A percentile compares a stretch with the other conserved stretches of the same genome.
phyloP scores from a whole-genome alignment of 2,113 vertebrate genomes.

The Pollimyrus isidori region DNA sequence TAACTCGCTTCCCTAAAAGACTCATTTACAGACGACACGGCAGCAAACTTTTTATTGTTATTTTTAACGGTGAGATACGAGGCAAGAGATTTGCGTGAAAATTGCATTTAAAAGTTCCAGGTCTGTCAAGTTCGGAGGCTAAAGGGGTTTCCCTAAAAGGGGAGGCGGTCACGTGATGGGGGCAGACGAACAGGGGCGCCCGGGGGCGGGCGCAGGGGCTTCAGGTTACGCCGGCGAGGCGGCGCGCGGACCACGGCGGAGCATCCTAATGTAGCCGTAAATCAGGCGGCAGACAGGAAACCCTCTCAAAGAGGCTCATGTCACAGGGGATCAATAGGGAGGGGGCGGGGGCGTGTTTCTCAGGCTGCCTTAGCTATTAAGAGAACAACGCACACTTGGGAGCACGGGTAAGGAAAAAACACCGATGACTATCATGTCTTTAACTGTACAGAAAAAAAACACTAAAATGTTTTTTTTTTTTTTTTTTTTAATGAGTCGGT shows the following conservation, averaged over 20 bases:
- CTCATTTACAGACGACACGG: not conserved
- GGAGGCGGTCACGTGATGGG: not conserved
- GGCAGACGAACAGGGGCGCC: not conserved
- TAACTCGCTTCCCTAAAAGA: not conserved
- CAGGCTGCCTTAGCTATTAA: not conserved
- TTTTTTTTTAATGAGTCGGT: conserved; percentile 25
- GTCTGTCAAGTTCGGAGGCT: not conserved
- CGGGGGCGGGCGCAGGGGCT: not conserved
- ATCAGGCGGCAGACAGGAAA: conserved; percentile 55
- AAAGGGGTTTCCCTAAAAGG: not conserved
- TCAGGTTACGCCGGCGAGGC: not conserved
- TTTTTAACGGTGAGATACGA: not conserved
- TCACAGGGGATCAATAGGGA: conserved; percentile 57
- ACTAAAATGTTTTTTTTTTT: conserved; percentile 34
- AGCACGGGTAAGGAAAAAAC: not conserved
- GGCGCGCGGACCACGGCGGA: conserved; percentile 15
- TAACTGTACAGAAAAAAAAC: not conserved
- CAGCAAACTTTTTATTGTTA: not conserved
- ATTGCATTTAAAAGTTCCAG: not conserved
- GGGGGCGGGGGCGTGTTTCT: conserved; percentile 26
- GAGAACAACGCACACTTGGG: conserved; percentile 2
- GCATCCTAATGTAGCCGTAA: conserved; percentile 59
- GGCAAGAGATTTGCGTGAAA: conserved; percentile 32
- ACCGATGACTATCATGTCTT: not conserved
- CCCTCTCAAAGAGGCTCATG: conserved; percentile 53